Conservation (phyloP, 2,888 invertebrate species). For the Noctua janthe region DNA sequence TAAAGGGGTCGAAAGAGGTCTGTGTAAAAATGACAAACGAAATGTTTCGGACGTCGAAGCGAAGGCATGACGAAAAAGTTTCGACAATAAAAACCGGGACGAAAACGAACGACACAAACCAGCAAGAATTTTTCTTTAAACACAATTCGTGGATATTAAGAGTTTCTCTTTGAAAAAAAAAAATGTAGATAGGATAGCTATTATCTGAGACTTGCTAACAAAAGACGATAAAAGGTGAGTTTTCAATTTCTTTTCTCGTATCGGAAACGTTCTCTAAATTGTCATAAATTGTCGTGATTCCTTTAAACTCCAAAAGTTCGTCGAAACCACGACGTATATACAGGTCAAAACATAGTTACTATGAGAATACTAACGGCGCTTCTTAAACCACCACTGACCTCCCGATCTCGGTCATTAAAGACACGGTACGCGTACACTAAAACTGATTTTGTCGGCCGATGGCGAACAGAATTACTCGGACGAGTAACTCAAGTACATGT, state of each 20-base stretch:
- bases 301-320: background rate
- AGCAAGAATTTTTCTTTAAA: conserved; percentile 14
- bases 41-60: conserved; percentile 47
- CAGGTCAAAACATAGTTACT: too few species aligned
- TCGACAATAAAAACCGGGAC: conserved; percentile 47
- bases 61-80: conserved; percentile 52
- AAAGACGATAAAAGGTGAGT: background rate
- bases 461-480: too few species aligned
- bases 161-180: conserved; percentile 7
- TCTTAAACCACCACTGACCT: conserved; percentile 4
- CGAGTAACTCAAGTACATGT: too few species aligned
- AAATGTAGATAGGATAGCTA: conserved; percentile 7
- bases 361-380: background rate
- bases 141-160: conserved; percentile 22
- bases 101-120: conserved; percentile 30
- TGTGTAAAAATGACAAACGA: conserved; percentile 50
- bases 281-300: background rate
- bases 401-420: background rate
- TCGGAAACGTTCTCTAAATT: background rate
- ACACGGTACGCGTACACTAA: background rate
- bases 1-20: conserved; percentile 24
- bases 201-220: conserved; percentile 14
- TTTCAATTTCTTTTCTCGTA: background rate
- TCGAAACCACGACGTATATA: background rate
- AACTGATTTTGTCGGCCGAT: too few species aligned